phyloP scores from a whole-genome alignment of 1,140 invertebrate genomes.

The Paraescarpia echinospica region DNA sequence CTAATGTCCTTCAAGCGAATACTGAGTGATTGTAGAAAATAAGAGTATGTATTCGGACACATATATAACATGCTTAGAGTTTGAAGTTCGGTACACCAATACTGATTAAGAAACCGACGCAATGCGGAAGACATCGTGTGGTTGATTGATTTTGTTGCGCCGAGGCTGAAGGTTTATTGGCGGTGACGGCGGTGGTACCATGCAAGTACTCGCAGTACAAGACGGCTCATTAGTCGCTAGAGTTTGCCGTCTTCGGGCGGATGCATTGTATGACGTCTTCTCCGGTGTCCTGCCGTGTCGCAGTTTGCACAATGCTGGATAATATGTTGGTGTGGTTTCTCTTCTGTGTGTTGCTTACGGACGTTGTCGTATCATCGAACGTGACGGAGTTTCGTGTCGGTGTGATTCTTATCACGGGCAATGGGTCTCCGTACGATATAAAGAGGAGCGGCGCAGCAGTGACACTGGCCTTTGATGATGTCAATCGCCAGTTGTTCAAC shows the following conservation, averaged over 20 bases:
- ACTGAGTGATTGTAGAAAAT: not conserved
- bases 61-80: not conserved
- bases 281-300: no score
- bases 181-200: not conserved
- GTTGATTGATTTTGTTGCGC: not conserved
- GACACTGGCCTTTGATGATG: conserved; percentile 38
- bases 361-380: not conserved
- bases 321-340: not conserved
- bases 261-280: not conserved
- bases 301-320: not conserved
- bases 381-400: conserved; percentile 36
- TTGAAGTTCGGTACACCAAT: not conserved
- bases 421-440: conserved; percentile 36
- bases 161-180: not conserved
- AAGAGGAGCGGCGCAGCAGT: conserved; percentile 39
- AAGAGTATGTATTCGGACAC: not conserved
- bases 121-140: not conserved
- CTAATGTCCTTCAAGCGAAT: no score
- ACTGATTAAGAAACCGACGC: not conserved
- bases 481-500: conserved; percentile 40
- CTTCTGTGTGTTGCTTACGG: not conserved
- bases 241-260: not conserved
- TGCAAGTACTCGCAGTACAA: not conserved
- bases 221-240: not conserved
- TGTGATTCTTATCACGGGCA: conserved; percentile 31